Evolutionary conservation across 1,140 invertebrate genomes (phyloP), one percentile per base, ranked within the genome.

Genomic region (Anastrepha ludens): DNA sequence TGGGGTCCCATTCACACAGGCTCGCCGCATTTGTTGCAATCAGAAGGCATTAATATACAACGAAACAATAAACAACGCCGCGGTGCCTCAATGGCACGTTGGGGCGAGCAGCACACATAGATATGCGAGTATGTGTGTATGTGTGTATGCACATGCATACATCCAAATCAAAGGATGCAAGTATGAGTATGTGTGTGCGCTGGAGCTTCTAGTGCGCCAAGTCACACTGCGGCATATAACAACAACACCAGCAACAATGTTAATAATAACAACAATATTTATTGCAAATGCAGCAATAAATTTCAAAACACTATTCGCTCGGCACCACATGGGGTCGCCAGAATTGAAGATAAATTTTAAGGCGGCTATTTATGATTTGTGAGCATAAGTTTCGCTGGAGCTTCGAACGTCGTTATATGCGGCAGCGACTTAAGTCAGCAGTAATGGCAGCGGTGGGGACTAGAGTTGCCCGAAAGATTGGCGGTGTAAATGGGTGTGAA

Each of bases 301-400:
- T 92, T 92, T 92, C 91, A 92, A 92, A 92, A 92, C 91, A 92
- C 91, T 92, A 92, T 92, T 92, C 91, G 91, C 91, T 92, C 91
- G 91, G 91, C 91, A 91, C 91, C 91, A 92, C 91, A 92, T 92
- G 91, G 91, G 91, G 91, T 92, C 91, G 92, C 91, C 89, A 91
- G 92, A 92, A 92, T 92, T 92, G 91, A 92, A 92, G 91, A 92
- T 92, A 92, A 92, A 92, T 92, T 92, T 92, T 92, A 92, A 92
- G 91, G 91, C 91, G 91, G 91, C 91, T 92, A 92, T 92, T 92
- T 92, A 92, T 92, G 91, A 92, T 92, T 92, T 92, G 91, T 92
- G 91, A 88, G 87, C 87, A 88, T 88, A 88, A 74, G 67, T 88
- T 81, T 81, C 74, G 44, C 47, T 29, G 74, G 47, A 20, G 74